phyloP scores from a whole-genome alignment of 2,888 invertebrate species.

The Diaphora mendica region DNA sequence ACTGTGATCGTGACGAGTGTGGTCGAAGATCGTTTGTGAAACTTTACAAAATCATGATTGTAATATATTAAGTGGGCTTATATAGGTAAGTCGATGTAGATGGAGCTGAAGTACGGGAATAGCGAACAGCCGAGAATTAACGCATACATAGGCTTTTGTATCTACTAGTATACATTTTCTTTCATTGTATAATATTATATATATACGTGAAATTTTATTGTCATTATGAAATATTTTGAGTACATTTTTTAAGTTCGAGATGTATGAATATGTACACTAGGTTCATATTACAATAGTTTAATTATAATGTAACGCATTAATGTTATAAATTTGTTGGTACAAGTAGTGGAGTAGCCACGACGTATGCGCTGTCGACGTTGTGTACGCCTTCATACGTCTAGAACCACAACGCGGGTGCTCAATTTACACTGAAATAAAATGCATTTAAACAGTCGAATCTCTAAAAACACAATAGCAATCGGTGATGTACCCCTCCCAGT shows the following conservation, averaged over 20 bases:
- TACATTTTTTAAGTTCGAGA: constrained; percentile 52
- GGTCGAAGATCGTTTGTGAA: constrained; percentile 31
- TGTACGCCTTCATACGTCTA: constrained; percentile 42
- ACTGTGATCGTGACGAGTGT: constrained; percentile 10
- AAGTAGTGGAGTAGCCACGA: constrained; percentile 19
- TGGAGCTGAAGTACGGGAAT: constrained; percentile 48
- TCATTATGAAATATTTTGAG: constrained; percentile 54
- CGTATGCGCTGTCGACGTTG: constrained; percentile 8
- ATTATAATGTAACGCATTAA: constrained; percentile 29
- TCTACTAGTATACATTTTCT: constrained; percentile 53
- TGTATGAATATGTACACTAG: constrained; percentile 47
- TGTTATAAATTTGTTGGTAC: constrained; percentile 24
- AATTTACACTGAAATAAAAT: constrained; percentile 51
- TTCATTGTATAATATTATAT: constrained; percentile 56
- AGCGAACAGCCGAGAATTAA: constrained; percentile 41
- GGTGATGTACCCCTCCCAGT: constrained; percentile 66
- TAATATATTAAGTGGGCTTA: constrained; percentile 37
- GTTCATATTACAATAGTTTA: constrained; percentile 28
- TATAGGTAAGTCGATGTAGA: constrained; percentile 45
- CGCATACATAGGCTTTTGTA: constrained; percentile 54
- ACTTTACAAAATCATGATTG: constrained; percentile 44
- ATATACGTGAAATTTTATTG: constrained; percentile 48
- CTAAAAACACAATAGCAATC: constrained; percentile 46
- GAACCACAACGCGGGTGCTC: constrained; percentile 54
- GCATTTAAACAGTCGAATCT: constrained; percentile 66